phyloP scores from a whole-genome alignment of 2,113 vertebrate species.

The Chaetodon trifascialis region DNA sequence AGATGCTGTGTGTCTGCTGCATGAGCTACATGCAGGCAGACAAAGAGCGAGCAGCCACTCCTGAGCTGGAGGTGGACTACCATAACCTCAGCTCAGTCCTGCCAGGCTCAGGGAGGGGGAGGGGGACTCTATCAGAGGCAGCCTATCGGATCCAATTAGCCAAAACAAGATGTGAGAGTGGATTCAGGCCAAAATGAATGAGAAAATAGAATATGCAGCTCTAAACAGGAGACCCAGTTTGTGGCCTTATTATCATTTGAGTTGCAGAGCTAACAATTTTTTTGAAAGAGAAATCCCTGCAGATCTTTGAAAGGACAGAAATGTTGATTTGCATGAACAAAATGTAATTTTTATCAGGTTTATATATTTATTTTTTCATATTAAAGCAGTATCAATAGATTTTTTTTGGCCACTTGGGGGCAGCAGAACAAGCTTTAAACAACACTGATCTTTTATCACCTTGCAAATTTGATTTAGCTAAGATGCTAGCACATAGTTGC shows the following conservation, averaged over 20 bases:
- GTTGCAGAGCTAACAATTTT: background rate
- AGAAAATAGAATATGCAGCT: background rate
- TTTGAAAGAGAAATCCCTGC: background rate
- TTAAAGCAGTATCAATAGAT: background rate
- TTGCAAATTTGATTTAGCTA: too few species aligned
- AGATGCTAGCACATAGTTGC: background rate
- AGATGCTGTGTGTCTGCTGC: slow-evolving; percentile 45
- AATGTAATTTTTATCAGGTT: background rate
- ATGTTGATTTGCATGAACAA: background rate
- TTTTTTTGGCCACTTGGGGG: background rate
- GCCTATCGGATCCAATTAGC: slow-evolving; percentile 47
- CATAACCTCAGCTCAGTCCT: slow-evolving; percentile 9
- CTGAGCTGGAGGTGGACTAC: slow-evolving; percentile 26
- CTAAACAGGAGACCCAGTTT: too few species aligned
- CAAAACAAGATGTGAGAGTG: slow-evolving; percentile 14
- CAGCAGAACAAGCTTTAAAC: background rate
- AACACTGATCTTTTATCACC: too few species aligned
- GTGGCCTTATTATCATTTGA: background rate
- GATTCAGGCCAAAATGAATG: background rate
- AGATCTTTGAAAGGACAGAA: background rate
- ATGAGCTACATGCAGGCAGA: slow-evolving; percentile 56
- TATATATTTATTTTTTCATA: background rate
- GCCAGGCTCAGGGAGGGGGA: slow-evolving; percentile 39
- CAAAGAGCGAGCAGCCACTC: slow-evolving; percentile 64
- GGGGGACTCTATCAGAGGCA: slow-evolving; percentile 26